Conservation (phyloP, 2,888 invertebrate species). For the Liodrosophila aerea region DNA sequence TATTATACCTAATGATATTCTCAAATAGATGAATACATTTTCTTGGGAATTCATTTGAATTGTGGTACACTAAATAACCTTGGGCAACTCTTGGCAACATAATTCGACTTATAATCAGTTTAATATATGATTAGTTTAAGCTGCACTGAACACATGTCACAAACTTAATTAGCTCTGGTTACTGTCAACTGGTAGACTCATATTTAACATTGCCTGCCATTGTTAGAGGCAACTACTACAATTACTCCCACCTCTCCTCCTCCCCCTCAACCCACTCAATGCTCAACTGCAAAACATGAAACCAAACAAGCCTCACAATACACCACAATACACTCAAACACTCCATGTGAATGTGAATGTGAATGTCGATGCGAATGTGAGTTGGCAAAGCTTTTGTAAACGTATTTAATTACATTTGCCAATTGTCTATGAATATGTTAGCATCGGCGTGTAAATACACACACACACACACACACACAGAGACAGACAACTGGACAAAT, state of each 20-base stretch:
- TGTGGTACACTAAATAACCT: too few species aligned
- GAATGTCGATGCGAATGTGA: slow-evolving; percentile 20
- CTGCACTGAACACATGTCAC: slow-evolving; percentile 25
- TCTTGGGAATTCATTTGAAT: too few species aligned
- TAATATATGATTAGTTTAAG: too few species aligned
- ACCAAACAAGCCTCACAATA: slow-evolving; percentile 4
- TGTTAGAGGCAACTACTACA: slow-evolving; percentile 16
- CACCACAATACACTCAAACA: slow-evolving; percentile 13
- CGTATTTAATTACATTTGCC: slow-evolving; percentile 72
- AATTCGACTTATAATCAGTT: too few species aligned
- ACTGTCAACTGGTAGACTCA: slow-evolving; percentile 27
- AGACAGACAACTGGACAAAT: slow-evolving; percentile 45
- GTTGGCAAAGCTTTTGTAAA: slow-evolving; percentile 54
- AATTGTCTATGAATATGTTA: slow-evolving; percentile 79
- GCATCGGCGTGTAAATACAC: slow-evolving; percentile 68
- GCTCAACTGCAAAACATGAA: neutral
- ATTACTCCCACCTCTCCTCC: neutral
- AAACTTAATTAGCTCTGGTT: slow-evolving; percentile 39
- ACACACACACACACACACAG: slow-evolving; percentile 7
- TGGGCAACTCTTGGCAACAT: slow-evolving; percentile 1
- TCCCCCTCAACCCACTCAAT: slow-evolving; percentile 2
- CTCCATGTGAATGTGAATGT: slow-evolving; percentile 1
- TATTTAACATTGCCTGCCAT: slow-evolving; percentile 46
- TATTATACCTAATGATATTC: too few species aligned
- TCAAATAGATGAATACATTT: too few species aligned